Evolutionary conservation across 2,888 invertebrate genomes (phyloP).

Genomic region (Gymnosoma rotundatum): DNA sequence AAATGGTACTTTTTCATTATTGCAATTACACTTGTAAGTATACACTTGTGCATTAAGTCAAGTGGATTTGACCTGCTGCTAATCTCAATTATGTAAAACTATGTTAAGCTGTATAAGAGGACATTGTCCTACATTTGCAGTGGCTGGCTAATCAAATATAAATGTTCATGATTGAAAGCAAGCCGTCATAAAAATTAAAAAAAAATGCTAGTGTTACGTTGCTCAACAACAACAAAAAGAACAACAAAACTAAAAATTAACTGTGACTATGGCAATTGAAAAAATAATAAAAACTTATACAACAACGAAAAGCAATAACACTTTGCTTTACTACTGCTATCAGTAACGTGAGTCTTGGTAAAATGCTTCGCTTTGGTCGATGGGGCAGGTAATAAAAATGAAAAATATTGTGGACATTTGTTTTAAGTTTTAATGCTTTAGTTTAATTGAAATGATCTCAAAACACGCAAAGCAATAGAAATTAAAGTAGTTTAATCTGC

Average conservation of each 20-base stretch:
- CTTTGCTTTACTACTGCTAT: background rate
- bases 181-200: constrained; percentile 54
- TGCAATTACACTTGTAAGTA: constrained; percentile 20
- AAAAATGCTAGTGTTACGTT: constrained; percentile 25
- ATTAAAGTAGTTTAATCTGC: constrained; percentile 50
- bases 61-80: constrained; percentile 10
- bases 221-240: background rate
- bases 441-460: constrained; percentile 66
- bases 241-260: background rate
- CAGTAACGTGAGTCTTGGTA: background rate
- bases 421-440: constrained; percentile 68
- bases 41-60: constrained; percentile 15
- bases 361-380: background rate
- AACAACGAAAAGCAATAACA: background rate
- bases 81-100: constrained; percentile 15
- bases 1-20: constrained; percentile 31
- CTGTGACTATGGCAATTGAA: constrained; percentile 26
- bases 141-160: constrained; percentile 64
- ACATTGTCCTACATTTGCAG: constrained; percentile 65
- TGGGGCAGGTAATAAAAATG: constrained; percentile 46
- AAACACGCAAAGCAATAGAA: constrained; percentile 66
- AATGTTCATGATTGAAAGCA: constrained; percentile 65
- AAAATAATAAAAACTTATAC: background rate
- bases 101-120: constrained; percentile 22
- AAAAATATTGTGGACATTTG: constrained; percentile 64